Conservation (phyloP, 2,888 invertebrate species). For the Diaphora mendica region DNA sequence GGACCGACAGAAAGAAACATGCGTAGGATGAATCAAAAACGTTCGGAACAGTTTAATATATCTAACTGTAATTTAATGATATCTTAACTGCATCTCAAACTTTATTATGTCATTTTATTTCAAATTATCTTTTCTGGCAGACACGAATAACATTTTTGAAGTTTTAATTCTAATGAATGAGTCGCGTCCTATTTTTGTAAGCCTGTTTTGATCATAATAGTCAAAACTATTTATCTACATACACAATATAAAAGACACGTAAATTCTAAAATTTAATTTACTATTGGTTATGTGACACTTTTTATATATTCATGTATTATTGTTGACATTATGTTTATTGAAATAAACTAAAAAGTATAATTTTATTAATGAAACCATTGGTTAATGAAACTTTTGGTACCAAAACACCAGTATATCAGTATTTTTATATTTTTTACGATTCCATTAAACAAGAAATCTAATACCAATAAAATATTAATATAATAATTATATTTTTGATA, state of each 20-base stretch:
- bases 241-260: background rate
- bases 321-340: background rate
- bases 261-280: background rate
- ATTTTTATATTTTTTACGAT: no score
- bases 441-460: no score
- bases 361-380: background rate
- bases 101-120: slow-evolving; percentile 12
- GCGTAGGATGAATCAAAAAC: slow-evolving; percentile 4
- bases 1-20: slow-evolving; percentile 1
- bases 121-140: background rate
- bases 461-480: no score
- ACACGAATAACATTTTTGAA: background rate
- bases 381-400: background rate
- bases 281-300: background rate
- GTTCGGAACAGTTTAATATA: background rate
- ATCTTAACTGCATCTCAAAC: slow-evolving; percentile 14
- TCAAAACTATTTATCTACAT: background rate
- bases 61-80: slow-evolving; percentile 13
- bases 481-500: no score
- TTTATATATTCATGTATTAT: background rate
- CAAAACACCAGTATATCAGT: background rate
- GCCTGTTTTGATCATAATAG: background rate
- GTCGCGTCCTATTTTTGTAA: background rate
- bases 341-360: background rate
- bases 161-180: background rate